Evolutionary conservation across 2,113 vertebrate genomes (phyloP).

Genomic region (Garra rufa): DNA sequence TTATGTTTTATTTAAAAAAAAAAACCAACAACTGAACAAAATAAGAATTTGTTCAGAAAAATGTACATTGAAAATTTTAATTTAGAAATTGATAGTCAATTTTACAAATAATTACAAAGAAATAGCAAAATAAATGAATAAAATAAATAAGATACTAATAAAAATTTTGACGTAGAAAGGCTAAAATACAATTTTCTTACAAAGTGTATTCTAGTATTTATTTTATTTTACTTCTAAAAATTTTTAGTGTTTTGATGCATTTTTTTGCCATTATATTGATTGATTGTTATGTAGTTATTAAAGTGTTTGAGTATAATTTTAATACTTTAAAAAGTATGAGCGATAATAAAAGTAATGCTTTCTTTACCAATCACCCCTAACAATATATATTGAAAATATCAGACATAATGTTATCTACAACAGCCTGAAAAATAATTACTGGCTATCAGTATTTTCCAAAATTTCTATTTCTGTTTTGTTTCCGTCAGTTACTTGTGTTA

Average conservation of each 20-base stretch:
- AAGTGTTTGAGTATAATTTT: not conserved
- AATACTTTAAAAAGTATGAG: not conserved
- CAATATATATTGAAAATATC: not conserved
- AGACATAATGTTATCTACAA: not conserved
- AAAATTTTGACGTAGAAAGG: not conserved
- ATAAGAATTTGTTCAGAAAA: too few species aligned
- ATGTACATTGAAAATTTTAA: too few species aligned
- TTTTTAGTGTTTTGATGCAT: too few species aligned
- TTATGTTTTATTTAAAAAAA: too few species aligned
- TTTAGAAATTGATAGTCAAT: too few species aligned
- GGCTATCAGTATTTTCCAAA: not conserved
- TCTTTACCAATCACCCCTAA: not conserved
- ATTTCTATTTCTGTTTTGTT: not conserved
- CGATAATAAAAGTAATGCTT: not conserved
- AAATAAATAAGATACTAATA: not conserved
- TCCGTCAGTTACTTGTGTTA: not conserved
- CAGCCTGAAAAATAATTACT: not conserved
- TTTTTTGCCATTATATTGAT: not conserved
- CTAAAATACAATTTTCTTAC: not conserved
- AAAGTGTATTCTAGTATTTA: not conserved
- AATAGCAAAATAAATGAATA: not conserved
- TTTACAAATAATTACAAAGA: too few species aligned
- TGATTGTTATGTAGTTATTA: not conserved
- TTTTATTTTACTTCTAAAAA: too few species aligned
- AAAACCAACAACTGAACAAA: too few species aligned